phyloP scores from a whole-genome alignment of 2,888 invertebrate genomes.

The Neoascia interrupta region DNA sequence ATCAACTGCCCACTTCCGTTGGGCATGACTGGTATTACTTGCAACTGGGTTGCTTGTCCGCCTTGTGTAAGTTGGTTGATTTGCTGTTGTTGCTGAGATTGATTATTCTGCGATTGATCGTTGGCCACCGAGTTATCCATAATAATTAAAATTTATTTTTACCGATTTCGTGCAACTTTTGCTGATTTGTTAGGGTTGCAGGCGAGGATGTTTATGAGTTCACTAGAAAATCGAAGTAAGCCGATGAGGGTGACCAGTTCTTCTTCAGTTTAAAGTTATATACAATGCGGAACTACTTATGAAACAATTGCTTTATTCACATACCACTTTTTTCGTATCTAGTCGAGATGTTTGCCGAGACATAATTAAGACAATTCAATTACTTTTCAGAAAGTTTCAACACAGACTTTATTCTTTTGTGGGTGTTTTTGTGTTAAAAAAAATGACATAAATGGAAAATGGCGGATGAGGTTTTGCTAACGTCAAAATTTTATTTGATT shows the following conservation, averaged over 20 bases:
- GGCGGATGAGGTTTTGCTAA: no score
- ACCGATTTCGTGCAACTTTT: background rate
- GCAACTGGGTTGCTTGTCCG: constrained; percentile 72
- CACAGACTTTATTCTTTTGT: no score
- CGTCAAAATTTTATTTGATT: no score
- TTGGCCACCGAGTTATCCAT: constrained; percentile 69
- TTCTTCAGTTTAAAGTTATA: constrained; percentile 71
- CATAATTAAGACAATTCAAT: constrained; percentile 72
- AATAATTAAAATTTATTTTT: background rate
- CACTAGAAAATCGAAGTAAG: constrained; percentile 80
- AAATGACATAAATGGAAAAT: no score
- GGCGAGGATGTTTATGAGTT: constrained; percentile 70
- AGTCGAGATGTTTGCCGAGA: constrained; percentile 78
- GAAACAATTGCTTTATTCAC: constrained; percentile 69
- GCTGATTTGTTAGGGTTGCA: no score
- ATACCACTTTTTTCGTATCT: constrained; percentile 80
- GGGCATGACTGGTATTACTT: constrained; percentile 77
- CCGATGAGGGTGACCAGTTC: constrained; percentile 77
- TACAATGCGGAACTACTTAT: constrained; percentile 36
- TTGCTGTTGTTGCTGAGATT: constrained; percentile 53
- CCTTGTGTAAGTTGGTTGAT: constrained; percentile 42
- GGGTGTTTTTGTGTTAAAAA: no score
- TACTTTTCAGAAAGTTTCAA: no score
- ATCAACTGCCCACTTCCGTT: constrained; percentile 76
- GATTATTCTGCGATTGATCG: constrained; percentile 57